These are phyloP conservation scores for Parazoanthus atlanticus DNA, from an alignment of 92 coral and sea anemone species.

Conservation along the genomic window DNA sequence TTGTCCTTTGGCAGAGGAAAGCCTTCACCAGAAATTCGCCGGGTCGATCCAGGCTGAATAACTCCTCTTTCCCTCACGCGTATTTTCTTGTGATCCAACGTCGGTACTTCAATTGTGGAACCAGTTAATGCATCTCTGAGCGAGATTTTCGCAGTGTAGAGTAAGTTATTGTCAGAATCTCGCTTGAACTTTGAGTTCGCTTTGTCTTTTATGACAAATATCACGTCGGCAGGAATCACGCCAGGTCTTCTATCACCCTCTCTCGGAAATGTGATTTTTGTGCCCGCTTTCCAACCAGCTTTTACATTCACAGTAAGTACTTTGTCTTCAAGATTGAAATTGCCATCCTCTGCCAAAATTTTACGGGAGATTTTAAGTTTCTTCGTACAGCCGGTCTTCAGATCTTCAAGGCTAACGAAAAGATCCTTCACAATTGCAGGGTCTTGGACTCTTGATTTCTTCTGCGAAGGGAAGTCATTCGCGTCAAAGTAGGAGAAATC, in stretches of 20 bases:
- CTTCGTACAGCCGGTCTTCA: conserved; percentile 78
- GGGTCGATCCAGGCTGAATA: conserved; percentile 72
- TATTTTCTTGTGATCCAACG: conserved; percentile 67
- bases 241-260: conserved; percentile 95
- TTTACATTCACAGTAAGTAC: conserved; percentile 84
- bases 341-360: conserved; percentile 65
- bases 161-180: conserved; percentile 81
- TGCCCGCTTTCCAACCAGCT: conserved; percentile 95
- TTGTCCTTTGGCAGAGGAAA: conserved; percentile 87
- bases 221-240: conserved; percentile 87
- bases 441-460: conserved; percentile 81
- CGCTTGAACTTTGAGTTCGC: conserved; percentile 74
- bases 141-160: conserved; percentile 77
- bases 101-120: conserved; percentile 63
- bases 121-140: conserved; percentile 89
- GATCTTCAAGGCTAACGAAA: conserved; percentile 79
- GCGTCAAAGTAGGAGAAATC: conserved; percentile 41
- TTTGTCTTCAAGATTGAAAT: conserved; percentile 76
- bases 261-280: conserved; percentile 77
- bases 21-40: conserved; percentile 79
- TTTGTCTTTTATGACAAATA: conserved; percentile 84
- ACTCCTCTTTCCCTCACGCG: conserved; percentile 64
- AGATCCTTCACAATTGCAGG: conserved; percentile 89
- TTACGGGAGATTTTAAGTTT: conserved; percentile 91
- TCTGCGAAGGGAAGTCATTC: conserved; percentile 53